Conservation (phyloP, 2,888 invertebrate genomes). For the Stramonita haemastoma region DNA sequence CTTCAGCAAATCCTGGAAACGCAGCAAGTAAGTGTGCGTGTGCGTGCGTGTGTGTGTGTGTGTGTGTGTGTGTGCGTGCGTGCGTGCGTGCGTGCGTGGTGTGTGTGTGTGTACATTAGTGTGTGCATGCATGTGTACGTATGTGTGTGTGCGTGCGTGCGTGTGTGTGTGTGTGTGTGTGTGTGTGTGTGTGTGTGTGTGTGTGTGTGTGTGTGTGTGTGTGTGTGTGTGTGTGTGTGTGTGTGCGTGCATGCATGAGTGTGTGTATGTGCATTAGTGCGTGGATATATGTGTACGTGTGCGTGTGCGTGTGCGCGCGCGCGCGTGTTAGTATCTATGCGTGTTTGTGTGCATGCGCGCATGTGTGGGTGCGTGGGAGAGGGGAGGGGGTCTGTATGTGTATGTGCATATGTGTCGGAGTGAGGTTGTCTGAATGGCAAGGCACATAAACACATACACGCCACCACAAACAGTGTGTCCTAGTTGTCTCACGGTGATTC, state of each 20-base stretch:
- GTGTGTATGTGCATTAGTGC: background rate
- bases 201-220: background rate
- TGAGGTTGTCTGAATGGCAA: too few species aligned
- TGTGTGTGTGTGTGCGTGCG: background rate
- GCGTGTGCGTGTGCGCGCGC: too few species aligned
- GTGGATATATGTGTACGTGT: background rate
- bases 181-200: background rate
- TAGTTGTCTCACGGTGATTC: too few species aligned
- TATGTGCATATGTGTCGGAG: background rate
- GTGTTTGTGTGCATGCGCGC: background rate
- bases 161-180: background rate
- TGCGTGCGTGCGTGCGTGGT: background rate
- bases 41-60: background rate
- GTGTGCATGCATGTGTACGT: background rate
- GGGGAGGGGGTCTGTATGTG: background rate
- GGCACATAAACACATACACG: too few species aligned
- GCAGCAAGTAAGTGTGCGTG: conserved; percentile 12
- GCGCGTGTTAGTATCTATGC: background rate
- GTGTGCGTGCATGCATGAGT: background rate
- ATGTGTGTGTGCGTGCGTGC: background rate
- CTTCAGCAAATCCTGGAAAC: conserved; percentile 2
- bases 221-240: background rate
- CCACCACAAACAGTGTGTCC: too few species aligned
- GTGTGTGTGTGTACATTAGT: background rate
- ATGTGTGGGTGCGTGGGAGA: background rate